Evolutionary conservation across 2,113 vertebrate genomes (phyloP), one percentile per base, ranked within the genome.

Genomic region (Menura novaehollandiae): DNA sequence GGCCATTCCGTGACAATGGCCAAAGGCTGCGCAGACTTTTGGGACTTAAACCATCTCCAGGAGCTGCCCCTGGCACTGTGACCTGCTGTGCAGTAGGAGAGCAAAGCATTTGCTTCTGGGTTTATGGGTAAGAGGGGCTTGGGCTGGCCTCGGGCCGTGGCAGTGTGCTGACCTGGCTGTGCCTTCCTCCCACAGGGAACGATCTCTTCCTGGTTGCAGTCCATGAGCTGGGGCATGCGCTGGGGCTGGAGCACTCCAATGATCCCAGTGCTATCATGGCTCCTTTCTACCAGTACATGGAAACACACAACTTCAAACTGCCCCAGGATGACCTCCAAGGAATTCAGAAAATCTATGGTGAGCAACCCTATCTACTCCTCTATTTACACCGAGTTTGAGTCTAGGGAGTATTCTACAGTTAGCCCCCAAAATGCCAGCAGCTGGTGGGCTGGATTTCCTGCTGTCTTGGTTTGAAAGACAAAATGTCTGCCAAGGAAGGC

Each of bases 211-310:
- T 99, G 92, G 99, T 99, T 27, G 99, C 99, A 11, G 99, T 99
- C 13, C 99, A 99, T 0, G 99, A 99, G 97, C 89, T 99, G 98
- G 99, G 99, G 26, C 99, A 99, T 0, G 99, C 99, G 0, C 90
- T 99, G 95, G 99, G 99, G 13, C 96, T 99, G 97, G 99, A 99
- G 33, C 99, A 99, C 96, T 99, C 99, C 92, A 99, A 99, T 6
- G 99, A 99, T 71, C 99, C 99, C 81, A 99, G 98, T 8, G 99
- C 99, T 44, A 99, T 99, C 97, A 99, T 99, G 99, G 99, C 99
- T 13, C 99, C 99, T 33, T 99, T 99, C 98, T 99, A 99, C 97
- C 99, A 99, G 98, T 99, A 99, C 97, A 99, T 99, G 99, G 99
- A 99, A 96, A 99, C 99, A 0, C 99, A 99, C 97, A 99, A 99